Conservation (phyloP, 2,113 vertebrate genomes). For the Columba livia region DNA sequence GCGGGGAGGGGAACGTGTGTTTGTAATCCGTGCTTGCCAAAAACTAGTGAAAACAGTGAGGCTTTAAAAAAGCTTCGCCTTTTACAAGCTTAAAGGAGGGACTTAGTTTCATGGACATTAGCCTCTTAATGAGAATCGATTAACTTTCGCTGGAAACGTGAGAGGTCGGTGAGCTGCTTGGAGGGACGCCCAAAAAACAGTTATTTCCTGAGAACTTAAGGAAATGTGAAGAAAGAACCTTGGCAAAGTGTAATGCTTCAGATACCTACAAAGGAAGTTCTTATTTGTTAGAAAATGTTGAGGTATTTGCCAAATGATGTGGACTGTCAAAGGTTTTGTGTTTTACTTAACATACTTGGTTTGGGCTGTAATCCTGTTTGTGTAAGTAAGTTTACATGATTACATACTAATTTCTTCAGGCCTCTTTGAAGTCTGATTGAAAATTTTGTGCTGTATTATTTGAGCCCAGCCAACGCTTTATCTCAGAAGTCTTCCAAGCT, state of each 20-base stretch:
- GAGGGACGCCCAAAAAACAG: background rate
- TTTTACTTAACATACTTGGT: background rate
- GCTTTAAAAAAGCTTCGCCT: fast-evolving
- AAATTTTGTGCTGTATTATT: background rate
- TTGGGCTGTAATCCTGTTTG: background rate
- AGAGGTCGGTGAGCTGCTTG: background rate
- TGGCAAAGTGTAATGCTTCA: background rate
- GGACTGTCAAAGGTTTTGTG: background rate
- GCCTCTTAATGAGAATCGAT: background rate
- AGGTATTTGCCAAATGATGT: background rate
- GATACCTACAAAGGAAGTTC: background rate
- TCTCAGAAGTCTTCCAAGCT: background rate
- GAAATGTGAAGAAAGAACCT: background rate
- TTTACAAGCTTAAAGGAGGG: fast-evolving
- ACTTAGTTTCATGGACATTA: fast-evolving
- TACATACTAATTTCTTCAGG: background rate
- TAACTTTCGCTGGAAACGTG: fast-evolving
- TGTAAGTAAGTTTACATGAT: background rate
- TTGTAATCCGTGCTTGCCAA: background rate
- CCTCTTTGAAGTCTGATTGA: background rate
- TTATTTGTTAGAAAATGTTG: background rate
- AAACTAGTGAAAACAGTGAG: fast-evolving
- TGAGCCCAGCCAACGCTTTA: background rate
- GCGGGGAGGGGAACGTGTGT: no score
- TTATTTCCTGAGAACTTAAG: background rate